Base-by-base conservation (phyloP, 2,797 vertebrate genomes). In the Vireo griseus region DNA sequence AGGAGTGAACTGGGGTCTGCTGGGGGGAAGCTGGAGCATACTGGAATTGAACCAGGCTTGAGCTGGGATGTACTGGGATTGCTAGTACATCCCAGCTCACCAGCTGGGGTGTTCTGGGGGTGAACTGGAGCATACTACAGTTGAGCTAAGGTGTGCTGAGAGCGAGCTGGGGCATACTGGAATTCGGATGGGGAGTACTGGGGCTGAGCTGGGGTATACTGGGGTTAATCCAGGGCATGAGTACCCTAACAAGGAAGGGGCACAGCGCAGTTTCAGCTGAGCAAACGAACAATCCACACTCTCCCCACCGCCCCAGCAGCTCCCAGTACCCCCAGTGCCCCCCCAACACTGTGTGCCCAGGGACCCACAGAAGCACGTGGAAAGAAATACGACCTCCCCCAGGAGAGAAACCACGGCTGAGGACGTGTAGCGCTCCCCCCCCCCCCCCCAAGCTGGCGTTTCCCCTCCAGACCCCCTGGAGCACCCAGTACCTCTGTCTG, bases 111-210 rank as follows among this genome's bases (percentile, higher is more conserved):
- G 3, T 14, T 14, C 47, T n/a, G 59, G 25, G 13, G 9, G 13
- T 18, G 47, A 73, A 11, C 12, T 35, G 50, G 75, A 25, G 4
- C 15, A 5, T 14, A 5, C 3, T 7, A 48, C 11, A 0, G 1
- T 4, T 28, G 20, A 59, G 26, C 13, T 71, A n/a, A 65, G 19
- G 16, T 24, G 8, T 20, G 33, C 45, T 20, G 33, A 35, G 35
- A n/a, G 35, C 1, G 2, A 75, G 31, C 63, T 59, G 63, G 39
- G 57, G 8, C 20, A 9, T 13, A 37, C 42, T 16, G 35, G 40
- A 47, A n/a, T 18, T 44, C 19, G n/a, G 44, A 17, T 44, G 37
- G n/a, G 51, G 44, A 13, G 19, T 48, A 11, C 51, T 21, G 31
- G n/a, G 12, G 16, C 7, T 21, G 45, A 75, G 8, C 47, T 31